Evolutionary conservation across 2,888 invertebrate genomes (phyloP), one percentile per base, ranked within the genome.

Genomic region (Trichacis sp.): DNA sequence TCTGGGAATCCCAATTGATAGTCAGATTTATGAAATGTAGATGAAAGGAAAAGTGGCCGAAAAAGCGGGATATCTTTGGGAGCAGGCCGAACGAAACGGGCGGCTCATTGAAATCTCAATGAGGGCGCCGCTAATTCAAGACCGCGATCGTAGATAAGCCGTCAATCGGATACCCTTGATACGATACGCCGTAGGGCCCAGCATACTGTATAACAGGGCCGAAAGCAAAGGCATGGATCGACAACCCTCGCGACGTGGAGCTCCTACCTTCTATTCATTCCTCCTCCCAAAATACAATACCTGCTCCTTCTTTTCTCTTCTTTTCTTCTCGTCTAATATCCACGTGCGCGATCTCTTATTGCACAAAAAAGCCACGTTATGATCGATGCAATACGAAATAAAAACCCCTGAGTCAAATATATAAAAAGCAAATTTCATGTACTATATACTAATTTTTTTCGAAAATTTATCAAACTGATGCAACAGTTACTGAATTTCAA

Each of bases 141-240:
- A 56, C 46, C 56, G 62, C 60, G 73, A 73, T 73, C 57, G 54
- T 40, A 67, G 72, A 71, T 73, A 71, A 71, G 71, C 69, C 64
- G 64, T 67, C 71, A 69, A 73, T 69, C 65, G 63, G 72, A 73
- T 71, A 72, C 67, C 69, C 69, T 69, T 71, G 70, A 68, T 67
- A 69, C 47, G 70, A 68, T 67, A 69, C 46, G 69, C 69, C 69
- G 59, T 60, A 67, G 64, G 69, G 64, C 62, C 20, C 8, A 55
- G 43, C n/a, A n/a, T n/a, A 8, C 24, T 24, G 24, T 8, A 24
- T 3, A 8, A 3, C 24, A 3, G 8, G 38, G 47, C 64, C 59
- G 64, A 70, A 70, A 43, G 49, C 43, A 56, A 43, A 57, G 60
- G 59, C 64, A 57, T 54, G 61, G 58, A 33, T 54, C 11, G 47